Percentiles rank a stretch among this genome's conserved stretches.
phyloP scores from a whole-genome alignment of 2,113 vertebrate species.

The Suncus etruscus region DNA sequence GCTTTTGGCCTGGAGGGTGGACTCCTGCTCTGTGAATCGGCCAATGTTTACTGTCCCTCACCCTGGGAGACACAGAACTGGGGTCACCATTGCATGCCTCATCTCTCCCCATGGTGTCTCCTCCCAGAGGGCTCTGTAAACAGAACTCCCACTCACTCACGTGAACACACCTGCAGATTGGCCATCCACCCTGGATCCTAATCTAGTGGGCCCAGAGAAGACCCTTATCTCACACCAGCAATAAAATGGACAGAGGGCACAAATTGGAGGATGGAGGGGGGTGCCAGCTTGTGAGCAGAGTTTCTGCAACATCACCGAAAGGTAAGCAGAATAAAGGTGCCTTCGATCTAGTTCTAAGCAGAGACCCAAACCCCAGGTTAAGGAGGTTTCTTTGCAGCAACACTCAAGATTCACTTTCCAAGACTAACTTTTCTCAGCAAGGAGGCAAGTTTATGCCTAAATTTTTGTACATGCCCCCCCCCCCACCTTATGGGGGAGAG shows the following conservation, averaged over 20 bases:
- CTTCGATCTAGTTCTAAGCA: neutral
- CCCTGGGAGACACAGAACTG: neutral
- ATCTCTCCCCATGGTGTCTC: constrained; percentile 1
- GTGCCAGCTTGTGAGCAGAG: neutral
- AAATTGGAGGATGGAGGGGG: too few species aligned
- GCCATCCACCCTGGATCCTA: too few species aligned
- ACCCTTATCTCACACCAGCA: neutral
- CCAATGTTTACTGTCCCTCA: constrained; percentile 68
- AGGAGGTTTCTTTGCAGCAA: neutral
- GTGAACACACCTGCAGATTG: too few species aligned
- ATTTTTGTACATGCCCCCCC: too few species aligned
- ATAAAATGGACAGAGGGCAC: neutral
- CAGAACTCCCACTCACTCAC: constrained; percentile 11
- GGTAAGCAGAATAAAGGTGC: neutral
- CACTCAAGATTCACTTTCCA: neutral
- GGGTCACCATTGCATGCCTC: neutral
- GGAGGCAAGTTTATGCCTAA: too few species aligned
- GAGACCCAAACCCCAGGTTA: neutral
- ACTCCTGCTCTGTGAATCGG: constrained; percentile 42
- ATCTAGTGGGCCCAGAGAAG: neutral
- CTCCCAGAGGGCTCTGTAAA: constrained; percentile 7
- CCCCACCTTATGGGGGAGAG: too few species aligned
- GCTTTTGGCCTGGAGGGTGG: constrained; percentile 23
- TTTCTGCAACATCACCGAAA: neutral
- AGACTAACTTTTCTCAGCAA: neutral